Conservation (phyloP, 2,797 vertebrate genomes). For the Hydrocynus forskahlii region DNA sequence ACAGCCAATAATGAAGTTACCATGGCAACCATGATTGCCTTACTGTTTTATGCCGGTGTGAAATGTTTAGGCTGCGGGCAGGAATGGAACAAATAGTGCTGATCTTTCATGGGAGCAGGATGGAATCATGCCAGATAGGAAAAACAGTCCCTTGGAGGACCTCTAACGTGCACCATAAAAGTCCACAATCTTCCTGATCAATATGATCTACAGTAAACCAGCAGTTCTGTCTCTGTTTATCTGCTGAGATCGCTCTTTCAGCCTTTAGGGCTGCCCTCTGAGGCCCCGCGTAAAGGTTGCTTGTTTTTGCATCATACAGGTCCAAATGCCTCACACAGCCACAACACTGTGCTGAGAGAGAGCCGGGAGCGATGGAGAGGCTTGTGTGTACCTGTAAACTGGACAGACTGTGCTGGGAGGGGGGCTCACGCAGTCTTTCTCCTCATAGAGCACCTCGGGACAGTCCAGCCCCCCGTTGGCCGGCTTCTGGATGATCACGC, state of each 20-base stretch:
- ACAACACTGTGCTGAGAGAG: conserved; percentile 22
- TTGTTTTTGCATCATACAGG: conserved; percentile 84
- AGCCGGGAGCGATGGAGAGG: neutral
- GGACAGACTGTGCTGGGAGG: conserved; percentile 74
- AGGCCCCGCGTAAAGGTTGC: conserved; percentile 13
- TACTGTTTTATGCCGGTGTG: no score
- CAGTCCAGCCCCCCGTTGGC: conserved; percentile 93
- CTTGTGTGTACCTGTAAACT: conserved; percentile 85
- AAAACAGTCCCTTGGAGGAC: no score
- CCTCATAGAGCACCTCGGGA: conserved; percentile 88
- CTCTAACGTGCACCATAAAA: no score
- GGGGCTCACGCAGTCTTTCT: conserved; percentile 85
- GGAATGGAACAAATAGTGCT: no score
- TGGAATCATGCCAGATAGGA: no score
- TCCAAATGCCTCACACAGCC: conserved; percentile 78
- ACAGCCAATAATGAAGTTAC: no score
- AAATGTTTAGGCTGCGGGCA: no score
- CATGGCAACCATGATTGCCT: no score
- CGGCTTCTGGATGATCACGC: conserved; percentile 88
- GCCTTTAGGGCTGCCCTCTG: neutral
- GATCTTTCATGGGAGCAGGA: no score
- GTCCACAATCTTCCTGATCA: no score
- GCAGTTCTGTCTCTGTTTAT: neutral
- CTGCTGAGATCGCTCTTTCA: neutral
- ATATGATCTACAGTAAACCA: neutral